These are phyloP conservation scores for Saturnia pavonia DNA, from an alignment of 2,888 invertebrate species.

Conservation along the genomic window DNA sequence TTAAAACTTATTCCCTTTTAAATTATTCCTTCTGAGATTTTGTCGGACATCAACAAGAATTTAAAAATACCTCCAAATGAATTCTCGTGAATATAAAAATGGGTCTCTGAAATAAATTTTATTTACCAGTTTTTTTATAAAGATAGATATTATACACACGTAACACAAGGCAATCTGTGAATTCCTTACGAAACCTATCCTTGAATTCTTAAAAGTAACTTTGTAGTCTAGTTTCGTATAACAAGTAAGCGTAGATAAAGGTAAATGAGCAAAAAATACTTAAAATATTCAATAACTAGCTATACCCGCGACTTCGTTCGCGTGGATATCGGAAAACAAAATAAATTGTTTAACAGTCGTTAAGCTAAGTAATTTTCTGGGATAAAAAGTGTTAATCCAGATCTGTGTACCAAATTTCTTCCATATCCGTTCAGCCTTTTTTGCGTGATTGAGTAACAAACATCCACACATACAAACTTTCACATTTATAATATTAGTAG, in stretches of 20 bases:
- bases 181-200: neutral
- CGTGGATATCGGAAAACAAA: no score
- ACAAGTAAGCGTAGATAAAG: neutral
- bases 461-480: no score
- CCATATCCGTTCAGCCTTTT: no score
- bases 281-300: neutral
- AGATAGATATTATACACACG: neutral
- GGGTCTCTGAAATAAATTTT: conserved; percentile 21
- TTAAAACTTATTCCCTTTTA: conserved; percentile 42
- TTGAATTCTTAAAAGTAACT: neutral
- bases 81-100: conserved; percentile 32
- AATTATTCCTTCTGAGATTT: conserved; percentile 40
- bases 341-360: no score
- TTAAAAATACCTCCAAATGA: conserved; percentile 34
- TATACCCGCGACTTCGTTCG: no score
- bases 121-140: neutral
- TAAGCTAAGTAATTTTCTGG: no score
- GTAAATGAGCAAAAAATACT: neutral
- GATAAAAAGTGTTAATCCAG: no score
- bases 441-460: no score
- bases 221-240: neutral
- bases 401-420: no score
- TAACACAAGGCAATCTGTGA: neutral
- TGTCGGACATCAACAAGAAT: conserved; percentile 34
- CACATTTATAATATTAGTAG: no score